Evolutionary conservation across 2,797 vertebrate genomes (phyloP), one percentile per base, ranked within the genome.

Genomic region (Cygnus olor): DNA sequence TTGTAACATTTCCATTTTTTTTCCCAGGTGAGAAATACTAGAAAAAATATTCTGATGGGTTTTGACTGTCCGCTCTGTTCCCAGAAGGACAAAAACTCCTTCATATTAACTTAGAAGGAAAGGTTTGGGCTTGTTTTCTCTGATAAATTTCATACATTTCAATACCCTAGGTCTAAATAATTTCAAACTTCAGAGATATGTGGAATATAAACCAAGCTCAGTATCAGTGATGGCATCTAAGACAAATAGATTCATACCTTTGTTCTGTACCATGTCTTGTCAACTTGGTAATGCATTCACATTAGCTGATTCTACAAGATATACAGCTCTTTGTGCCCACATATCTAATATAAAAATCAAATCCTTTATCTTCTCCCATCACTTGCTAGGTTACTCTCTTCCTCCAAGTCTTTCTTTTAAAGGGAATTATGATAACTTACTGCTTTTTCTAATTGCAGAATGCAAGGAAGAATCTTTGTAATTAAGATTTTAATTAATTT

Each of bases 401-500:
- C 60, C 47, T 85, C 11, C 58, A 51, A 30, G 45, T 58, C 21
- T 66, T 82, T 3, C 4, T 10, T 71, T 44, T 7, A 18, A 45
- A 51, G 40, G 28, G 40, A 80, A 57, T 80, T 85, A 64, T 54
- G 64, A 30, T 83, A 90, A 88, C 49, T 66, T 83, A 58, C 16
- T 80, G 51, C 60, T 88, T 66, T 87, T 80, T 85, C 38, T 69
- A 86, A 92, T 58, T 18, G 3, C 24, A 65, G 56, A 76, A 85
- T 84, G 47, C 40, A 73, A 87, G 36, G 68, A 85, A 71, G 58
- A 69, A 40, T 44, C 30, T 40, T 51, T 19, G 18, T 86, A 93
- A 94, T 91, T 88, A 72, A 93, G 68, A 80, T 83, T 95, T 89
- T 81, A 93, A 96, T 96, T 95, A 94, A 96, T 96, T 93, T 94